Conservation (phyloP, 1,140 invertebrate species). For the Heliconius nattereri region DNA sequence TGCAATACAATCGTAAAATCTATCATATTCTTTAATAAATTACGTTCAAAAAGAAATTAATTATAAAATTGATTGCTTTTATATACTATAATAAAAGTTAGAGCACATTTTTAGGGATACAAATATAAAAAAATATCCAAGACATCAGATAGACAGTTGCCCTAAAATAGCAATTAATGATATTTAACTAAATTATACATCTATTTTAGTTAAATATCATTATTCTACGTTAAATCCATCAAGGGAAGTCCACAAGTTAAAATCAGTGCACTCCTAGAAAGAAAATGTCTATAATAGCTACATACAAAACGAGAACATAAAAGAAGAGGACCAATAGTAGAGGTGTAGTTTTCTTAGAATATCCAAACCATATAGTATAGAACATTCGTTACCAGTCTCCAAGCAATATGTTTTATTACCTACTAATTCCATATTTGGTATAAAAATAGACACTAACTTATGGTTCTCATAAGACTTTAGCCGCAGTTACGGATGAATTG, state of each 20-base stretch:
- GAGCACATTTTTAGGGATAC: background rate
- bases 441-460: background rate
- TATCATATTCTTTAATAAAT: background rate
- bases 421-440: background rate
- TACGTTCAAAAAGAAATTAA: background rate
- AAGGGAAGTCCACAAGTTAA: background rate
- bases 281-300: background rate
- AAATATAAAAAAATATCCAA: background rate
- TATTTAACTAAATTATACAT: no score
- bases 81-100: background rate
- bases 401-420: background rate
- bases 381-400: background rate
- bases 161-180: background rate
- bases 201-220: background rate
- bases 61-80: background rate
- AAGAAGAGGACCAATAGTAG: background rate
- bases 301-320: background rate
- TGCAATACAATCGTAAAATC: background rate
- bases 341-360: no score
- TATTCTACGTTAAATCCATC: background rate
- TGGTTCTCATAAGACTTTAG: conserved; percentile 11
- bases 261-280: background rate
- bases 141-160: background rate
- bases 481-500: background rate
- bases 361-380: background rate